Conservation (phyloP, 1,140 invertebrate genomes). For the Saccostrea cuccullata region DNA sequence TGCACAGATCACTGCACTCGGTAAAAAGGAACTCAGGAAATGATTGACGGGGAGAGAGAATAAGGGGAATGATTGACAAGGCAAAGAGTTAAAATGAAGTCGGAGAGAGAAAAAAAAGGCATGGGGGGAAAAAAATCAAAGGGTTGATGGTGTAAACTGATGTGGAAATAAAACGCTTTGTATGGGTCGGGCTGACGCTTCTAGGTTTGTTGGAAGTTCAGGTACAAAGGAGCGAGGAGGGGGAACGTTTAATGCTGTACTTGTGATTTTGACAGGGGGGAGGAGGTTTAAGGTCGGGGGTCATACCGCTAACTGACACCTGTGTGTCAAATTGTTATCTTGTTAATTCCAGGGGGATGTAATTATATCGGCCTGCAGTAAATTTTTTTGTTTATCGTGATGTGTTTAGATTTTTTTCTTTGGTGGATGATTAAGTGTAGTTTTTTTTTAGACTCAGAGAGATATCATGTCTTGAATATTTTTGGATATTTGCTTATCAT, state of each 20-base stretch:
- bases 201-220: neutral
- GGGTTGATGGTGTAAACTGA: slow-evolving; percentile 4
- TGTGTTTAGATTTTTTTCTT: too few species aligned
- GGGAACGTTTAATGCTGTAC: neutral
- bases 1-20: neutral
- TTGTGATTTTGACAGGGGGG: slow-evolving; percentile 21
- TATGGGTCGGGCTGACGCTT: neutral
- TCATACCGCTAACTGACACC: neutral
- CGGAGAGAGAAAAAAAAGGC: neutral
- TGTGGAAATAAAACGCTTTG: slow-evolving; percentile 7
- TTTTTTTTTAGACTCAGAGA: too few species aligned
- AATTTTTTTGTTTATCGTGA: neutral
- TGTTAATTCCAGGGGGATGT: neutral
- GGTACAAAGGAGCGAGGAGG: slow-evolving; percentile 2
- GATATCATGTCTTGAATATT: too few species aligned
- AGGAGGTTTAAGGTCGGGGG: neutral
- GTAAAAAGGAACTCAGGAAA: neutral
- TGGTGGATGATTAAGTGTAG: too few species aligned
- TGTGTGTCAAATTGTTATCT: slow-evolving; percentile 23
- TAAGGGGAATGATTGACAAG: neutral
- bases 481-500: too few species aligned
- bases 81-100: neutral
- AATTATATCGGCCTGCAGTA: neutral
- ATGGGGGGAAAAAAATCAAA: slow-evolving; percentile 7
- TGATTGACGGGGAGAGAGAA: neutral